Evolutionary conservation across 2,113 vertebrate genomes (phyloP).

Genomic region (Callospermophilus lateralis): DNA sequence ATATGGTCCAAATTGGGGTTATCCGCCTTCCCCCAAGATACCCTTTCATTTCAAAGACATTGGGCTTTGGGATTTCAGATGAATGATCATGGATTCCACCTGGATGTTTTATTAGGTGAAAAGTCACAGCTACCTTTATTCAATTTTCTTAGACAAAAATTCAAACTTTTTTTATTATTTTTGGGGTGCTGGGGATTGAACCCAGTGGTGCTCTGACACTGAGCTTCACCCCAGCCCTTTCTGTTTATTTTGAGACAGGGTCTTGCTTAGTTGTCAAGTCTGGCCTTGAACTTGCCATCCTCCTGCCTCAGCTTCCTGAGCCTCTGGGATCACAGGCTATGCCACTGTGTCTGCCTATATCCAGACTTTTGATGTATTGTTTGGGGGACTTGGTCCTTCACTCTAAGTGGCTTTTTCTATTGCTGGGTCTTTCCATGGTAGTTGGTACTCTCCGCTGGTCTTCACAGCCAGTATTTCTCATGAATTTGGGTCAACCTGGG

Average conservation of each 20-base stretch:
- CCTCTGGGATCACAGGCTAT: too few species aligned
- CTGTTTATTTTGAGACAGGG: too few species aligned
- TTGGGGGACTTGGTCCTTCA: background rate
- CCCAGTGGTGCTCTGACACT: background rate
- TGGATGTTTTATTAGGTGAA: background rate
- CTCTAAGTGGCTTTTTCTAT: background rate
- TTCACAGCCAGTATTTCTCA: background rate
- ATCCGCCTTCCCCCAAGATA: too few species aligned
- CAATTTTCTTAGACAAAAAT: background rate
- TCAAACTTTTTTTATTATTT: background rate
- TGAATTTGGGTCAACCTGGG: background rate
- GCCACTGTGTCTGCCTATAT: too few species aligned
- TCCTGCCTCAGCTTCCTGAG: too few species aligned
- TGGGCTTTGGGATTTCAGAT: background rate
- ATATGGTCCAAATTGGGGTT: background rate
- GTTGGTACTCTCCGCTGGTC: background rate
- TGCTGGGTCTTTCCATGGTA: background rate
- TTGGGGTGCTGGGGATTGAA: background rate
- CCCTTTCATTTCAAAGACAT: background rate
- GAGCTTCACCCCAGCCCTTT: background rate
- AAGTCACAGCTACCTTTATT: background rate
- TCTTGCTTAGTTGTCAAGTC: too few species aligned
- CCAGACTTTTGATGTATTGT: background rate
- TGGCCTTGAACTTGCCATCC: too few species aligned
- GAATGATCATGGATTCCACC: rapidly evolving